Evolutionary conservation across 1,140 invertebrate genomes (phyloP).

Genomic region (Cepaea nemoralis): DNA sequence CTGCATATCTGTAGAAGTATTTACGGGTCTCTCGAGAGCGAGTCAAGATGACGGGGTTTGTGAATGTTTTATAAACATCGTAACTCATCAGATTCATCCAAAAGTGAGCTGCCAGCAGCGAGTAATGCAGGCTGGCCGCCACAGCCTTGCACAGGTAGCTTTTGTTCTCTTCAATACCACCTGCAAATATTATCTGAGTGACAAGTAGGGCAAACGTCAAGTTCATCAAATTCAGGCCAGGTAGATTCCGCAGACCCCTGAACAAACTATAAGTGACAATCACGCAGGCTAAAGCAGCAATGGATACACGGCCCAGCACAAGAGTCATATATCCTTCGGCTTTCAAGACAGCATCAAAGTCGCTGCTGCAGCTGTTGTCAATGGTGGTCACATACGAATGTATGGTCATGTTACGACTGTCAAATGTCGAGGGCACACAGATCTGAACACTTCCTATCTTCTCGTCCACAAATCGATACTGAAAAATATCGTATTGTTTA

Average conservation of each 20-base stretch:
- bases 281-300: conserved; percentile 57
- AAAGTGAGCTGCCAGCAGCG: conserved; percentile 75
- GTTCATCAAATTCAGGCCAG: conserved; percentile 74
- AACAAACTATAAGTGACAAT: conserved; percentile 72
- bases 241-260: conserved; percentile 74
- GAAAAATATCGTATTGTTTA: conserved; percentile 48
- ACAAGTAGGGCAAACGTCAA: conserved; percentile 73
- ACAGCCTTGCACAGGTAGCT: conserved; percentile 63
- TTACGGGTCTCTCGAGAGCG: conserved; percentile 56
- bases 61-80: conserved; percentile 79
- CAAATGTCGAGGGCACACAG: conserved; percentile 55
- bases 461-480: conserved; percentile 57
- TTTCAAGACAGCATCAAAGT: conserved; percentile 45
- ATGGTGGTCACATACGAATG: neutral
- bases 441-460: conserved; percentile 45
- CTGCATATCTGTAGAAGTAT: conserved; percentile 74
- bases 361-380: neutral
- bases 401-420: neutral
- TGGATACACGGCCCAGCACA: conserved; percentile 62
- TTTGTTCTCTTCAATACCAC: conserved; percentile 48
- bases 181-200: conserved; percentile 73
- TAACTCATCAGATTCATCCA: conserved; percentile 78
- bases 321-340: conserved; percentile 60
- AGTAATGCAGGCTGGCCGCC: conserved; percentile 74
- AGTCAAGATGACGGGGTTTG: conserved; percentile 49